Conservation (phyloP, 35 echinoderm and acorn worm genomes). For the Amphiura filiformis region DNA sequence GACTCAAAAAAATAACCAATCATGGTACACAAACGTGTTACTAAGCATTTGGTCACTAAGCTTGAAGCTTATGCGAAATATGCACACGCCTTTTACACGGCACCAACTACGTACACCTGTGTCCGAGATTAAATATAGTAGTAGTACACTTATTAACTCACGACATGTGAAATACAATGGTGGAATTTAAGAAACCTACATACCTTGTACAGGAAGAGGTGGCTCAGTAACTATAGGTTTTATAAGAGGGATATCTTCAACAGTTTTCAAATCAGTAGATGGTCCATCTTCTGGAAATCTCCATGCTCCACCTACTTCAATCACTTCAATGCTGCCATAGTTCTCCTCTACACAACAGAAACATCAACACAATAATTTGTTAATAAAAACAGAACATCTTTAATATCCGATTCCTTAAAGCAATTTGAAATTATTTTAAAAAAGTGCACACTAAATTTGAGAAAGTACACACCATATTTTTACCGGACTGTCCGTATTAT, state of each 20-base stretch:
- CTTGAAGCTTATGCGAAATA: too few relatives aligned
- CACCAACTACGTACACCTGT: too few relatives aligned
- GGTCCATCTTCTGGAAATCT: conserved; percentile 9
- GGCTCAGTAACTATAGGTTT: conserved; percentile 7
- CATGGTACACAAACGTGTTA: too few relatives aligned
- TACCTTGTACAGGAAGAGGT: background rate
- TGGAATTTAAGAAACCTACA: too few relatives aligned
- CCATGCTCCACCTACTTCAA: conserved; percentile 54
- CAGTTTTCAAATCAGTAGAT: background rate
- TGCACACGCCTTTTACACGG: too few relatives aligned
- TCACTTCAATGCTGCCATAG: conserved; percentile 55
- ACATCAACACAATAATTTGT: background rate
- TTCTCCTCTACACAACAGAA: conserved; percentile 51
- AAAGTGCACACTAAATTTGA: background rate
- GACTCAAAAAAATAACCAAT: too few relatives aligned
- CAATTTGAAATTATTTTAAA: background rate
- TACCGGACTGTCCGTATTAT: too few relatives aligned
- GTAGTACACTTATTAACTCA: too few relatives aligned
- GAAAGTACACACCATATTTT: background rate
- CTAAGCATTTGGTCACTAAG: too few relatives aligned
- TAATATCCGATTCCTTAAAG: background rate
- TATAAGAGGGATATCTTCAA: background rate
- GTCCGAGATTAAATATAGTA: too few relatives aligned
- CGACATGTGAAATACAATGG: too few relatives aligned
- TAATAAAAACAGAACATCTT: background rate